Conservation (phyloP, 2,797 vertebrate species). For the Miichthys miiuy region DNA sequence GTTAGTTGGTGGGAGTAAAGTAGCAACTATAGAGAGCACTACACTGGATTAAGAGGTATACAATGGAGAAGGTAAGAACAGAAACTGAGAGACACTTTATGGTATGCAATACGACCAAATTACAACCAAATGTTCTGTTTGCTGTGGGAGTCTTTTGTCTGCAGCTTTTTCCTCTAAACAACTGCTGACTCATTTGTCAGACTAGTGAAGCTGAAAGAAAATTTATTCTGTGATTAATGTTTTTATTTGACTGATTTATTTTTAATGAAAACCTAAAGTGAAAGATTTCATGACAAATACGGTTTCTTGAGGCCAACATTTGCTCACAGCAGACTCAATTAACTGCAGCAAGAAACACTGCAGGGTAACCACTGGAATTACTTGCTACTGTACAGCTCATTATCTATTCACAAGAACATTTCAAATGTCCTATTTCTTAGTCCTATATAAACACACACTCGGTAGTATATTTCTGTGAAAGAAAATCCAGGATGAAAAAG, state of each 20-base stretch:
- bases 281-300: neutral
- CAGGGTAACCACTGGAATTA: constrained; percentile 1
- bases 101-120: neutral
- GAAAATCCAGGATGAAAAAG: neutral
- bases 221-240: neutral
- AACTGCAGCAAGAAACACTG: neutral
- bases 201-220: constrained; percentile 1
- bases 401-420: neutral
- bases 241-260: constrained; percentile 1
- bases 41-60: constrained; percentile 7
- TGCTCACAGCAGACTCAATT: neutral
- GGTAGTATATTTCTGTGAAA: neutral
- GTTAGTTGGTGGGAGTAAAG: neutral
- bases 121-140: neutral
- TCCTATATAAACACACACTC: neutral
- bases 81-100: neutral
- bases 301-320: neutral
- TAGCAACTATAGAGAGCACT: constrained; percentile 13
- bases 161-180: neutral
- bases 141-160: neutral
- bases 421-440: neutral
- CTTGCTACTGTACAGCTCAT: neutral
- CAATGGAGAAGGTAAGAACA: neutral
- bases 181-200: neutral
- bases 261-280: constrained; percentile 2